Conservation (phyloP, 2,113 vertebrate genomes). For the Ivindomyrus marchei region DNA sequence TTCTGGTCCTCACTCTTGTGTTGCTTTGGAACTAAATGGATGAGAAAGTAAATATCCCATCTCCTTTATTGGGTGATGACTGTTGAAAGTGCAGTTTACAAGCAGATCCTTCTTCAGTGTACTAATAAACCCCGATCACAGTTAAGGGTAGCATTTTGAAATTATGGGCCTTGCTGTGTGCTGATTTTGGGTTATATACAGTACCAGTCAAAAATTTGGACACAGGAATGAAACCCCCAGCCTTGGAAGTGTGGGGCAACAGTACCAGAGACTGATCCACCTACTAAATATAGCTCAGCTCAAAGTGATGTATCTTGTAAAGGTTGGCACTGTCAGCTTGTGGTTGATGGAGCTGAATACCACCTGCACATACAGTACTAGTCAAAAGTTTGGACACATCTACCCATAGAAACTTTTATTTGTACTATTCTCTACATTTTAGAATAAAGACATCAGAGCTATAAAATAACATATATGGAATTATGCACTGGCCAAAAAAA, state of each 20-base stretch:
- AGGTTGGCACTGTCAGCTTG: too few relatives aligned
- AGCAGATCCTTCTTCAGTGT: not conserved
- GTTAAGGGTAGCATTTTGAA: not conserved
- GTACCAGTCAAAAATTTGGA: not conserved
- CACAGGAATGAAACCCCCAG: not conserved
- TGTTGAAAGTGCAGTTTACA: not conserved
- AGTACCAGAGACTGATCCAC: too few relatives aligned
- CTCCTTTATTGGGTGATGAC: not conserved
- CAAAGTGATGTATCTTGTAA: too few relatives aligned
- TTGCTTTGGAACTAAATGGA: not conserved
- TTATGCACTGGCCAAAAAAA: not conserved
- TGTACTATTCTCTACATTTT: too few relatives aligned
- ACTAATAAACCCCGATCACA: not conserved
- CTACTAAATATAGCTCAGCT: too few relatives aligned
- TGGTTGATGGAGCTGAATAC: too few relatives aligned
- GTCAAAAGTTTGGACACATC: too few relatives aligned
- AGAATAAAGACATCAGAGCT: not conserved
- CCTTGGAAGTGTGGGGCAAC: too few relatives aligned
- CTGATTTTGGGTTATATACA: not conserved
- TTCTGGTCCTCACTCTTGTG: not conserved
- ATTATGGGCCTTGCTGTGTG: not conserved
- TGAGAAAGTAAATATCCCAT: not conserved
- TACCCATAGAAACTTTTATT: too few relatives aligned
- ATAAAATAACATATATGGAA: not conserved
- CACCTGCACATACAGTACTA: too few relatives aligned